A percentile compares a stretch with the other conserved stretches of the same genome.
These are phyloP conservation scores for Adrianichthys oophorus DNA, from an alignment of 2,797 vertebrate genomes.

Conservation along the genomic window DNA sequence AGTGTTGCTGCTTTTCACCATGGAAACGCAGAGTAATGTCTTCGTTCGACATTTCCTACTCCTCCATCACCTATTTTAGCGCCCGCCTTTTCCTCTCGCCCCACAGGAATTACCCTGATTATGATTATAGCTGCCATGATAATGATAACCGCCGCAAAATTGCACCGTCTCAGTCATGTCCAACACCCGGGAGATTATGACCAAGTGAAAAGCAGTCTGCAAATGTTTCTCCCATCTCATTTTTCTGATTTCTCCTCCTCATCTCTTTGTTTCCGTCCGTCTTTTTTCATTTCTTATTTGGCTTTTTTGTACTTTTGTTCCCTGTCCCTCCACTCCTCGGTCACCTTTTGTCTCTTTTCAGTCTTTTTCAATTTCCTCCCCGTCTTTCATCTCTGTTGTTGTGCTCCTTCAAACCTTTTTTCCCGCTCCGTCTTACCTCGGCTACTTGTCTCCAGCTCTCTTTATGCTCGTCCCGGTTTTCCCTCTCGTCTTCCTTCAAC, in stretches of 20 bases:
- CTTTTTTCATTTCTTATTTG: slow-evolving; percentile 34
- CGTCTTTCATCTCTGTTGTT: slow-evolving; percentile 70
- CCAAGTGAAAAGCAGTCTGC: slow-evolving; percentile 64
- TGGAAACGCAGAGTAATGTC: slow-evolving; percentile 59
- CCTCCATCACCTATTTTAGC: slow-evolving; percentile 57
- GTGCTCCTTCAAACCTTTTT: slow-evolving; percentile 63
- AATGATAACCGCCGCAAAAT: slow-evolving; percentile 76
- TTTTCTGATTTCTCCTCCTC: slow-evolving; percentile 30
- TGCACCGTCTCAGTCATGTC: slow-evolving; percentile 58
- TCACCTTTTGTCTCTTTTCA: slow-evolving; percentile 60
- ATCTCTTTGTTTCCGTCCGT: slow-evolving; percentile 37
- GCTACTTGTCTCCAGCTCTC: slow-evolving; percentile 61
- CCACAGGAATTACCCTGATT: slow-evolving; percentile 76
- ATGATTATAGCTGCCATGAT: slow-evolving; percentile 75
- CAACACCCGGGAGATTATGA: slow-evolving; percentile 66
- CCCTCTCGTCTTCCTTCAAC: slow-evolving; percentile 24
- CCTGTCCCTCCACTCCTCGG: slow-evolving; percentile 32
- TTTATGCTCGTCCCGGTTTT: slow-evolving; percentile 47
- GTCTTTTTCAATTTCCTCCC: slow-evolving; percentile 64
- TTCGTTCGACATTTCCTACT: slow-evolving; percentile 68
- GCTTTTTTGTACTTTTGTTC: slow-evolving; percentile 34
- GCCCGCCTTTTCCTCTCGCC: slow-evolving; percentile 66
- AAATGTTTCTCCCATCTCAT: slow-evolving; percentile 53
- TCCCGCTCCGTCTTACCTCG: slow-evolving; percentile 48
- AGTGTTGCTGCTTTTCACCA: slow-evolving; percentile 38